A percentile compares a stretch with the other conserved stretches of the same genome.
These are phyloP conservation scores for Synanceia verrucosa DNA, from an alignment of 2,797 vertebrate genomes.

Conservation along the genomic window DNA sequence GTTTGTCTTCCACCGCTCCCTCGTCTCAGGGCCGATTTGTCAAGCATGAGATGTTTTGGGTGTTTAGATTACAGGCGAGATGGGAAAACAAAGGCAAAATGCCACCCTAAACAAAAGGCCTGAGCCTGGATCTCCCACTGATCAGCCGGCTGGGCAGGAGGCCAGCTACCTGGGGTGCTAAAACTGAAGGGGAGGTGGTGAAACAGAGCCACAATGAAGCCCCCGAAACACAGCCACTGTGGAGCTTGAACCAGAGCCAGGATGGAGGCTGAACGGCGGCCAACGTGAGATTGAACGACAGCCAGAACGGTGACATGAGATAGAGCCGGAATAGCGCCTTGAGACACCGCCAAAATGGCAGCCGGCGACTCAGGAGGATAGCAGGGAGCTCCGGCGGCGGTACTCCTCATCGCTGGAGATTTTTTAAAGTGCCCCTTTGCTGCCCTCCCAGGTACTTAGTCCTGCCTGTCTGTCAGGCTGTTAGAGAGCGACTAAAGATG, in stretches of 20 bases:
- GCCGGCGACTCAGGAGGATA: constrained; percentile 69
- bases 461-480: constrained; percentile 74
- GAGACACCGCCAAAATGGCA: constrained; percentile 80
- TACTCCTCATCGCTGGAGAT: constrained; percentile 70
- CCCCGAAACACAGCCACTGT: constrained; percentile 70
- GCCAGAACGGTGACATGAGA: constrained; percentile 81
- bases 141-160: constrained; percentile 76
- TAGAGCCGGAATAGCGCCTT: constrained; percentile 77
- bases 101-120: constrained; percentile 83
- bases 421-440: constrained; percentile 76
- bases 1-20: constrained; percentile 81
- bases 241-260: constrained; percentile 78
- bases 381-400: constrained; percentile 59
- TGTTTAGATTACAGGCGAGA: constrained; percentile 85
- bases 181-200: constrained; percentile 68
- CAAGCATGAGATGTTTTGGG: constrained; percentile 82
- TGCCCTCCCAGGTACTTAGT: constrained; percentile 78
- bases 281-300: constrained; percentile 74
- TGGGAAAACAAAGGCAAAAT: constrained; percentile 85
- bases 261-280: constrained; percentile 73
- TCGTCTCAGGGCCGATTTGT: constrained; percentile 81
- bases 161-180: constrained; percentile 84
- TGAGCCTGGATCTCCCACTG: constrained; percentile 80
- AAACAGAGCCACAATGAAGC: constrained; percentile 78
- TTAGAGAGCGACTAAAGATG: constrained; percentile 71